Base-by-base conservation (phyloP, 35 echinoderm and acorn worm species). In the Anneissia japonica region DNA sequence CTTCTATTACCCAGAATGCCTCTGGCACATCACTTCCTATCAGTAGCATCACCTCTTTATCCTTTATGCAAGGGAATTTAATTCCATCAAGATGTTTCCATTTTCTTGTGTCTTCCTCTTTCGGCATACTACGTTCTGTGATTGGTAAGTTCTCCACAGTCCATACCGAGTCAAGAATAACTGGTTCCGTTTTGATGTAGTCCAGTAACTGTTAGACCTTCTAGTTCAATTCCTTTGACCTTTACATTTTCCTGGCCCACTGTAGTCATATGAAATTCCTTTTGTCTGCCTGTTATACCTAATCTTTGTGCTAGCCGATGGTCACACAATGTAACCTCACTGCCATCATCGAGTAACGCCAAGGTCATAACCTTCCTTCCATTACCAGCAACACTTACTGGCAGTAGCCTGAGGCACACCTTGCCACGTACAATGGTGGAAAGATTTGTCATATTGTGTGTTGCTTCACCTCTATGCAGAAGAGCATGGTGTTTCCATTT, bases 21-120 rank as follows among this genome's bases (percentile, higher is more conserved):
- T 93, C 91, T 39, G 91, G 87, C 14, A 37, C 79, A 72, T 93
- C 91, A 41, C 41, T 81, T 1, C 86, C 86, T 34, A 93, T 93
- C 30, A 93, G 76, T 0, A 93, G 55, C 32, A 79, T 85, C 17
- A 93, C 82, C 17, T 93, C 74, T 32, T 84, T 64, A 23, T 64
- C 32, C 31, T 87, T 46, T 13, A 55, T 46, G 12, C 19, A 11
- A 16, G 72, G 87, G 34, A 88, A 82, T 73, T 81, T 36, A 26
- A 88, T 81, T 55, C 81, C 88, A 39, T 84, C 41, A 6, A 90
- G 34, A 39, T 90, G 88, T 30, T 73, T 35, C 82, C 88, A 84
- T 75, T 36, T 36, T 34, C 64, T 17, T 33, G 38, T 43, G 73
- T 90, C 88, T 75, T 76, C 33, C 36, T 84, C 12, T 2, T 31